Evolutionary conservation across 2,888 invertebrate genomes (phyloP), one percentile per base, ranked within the genome.

Genomic region (Dryobota labecula): DNA sequence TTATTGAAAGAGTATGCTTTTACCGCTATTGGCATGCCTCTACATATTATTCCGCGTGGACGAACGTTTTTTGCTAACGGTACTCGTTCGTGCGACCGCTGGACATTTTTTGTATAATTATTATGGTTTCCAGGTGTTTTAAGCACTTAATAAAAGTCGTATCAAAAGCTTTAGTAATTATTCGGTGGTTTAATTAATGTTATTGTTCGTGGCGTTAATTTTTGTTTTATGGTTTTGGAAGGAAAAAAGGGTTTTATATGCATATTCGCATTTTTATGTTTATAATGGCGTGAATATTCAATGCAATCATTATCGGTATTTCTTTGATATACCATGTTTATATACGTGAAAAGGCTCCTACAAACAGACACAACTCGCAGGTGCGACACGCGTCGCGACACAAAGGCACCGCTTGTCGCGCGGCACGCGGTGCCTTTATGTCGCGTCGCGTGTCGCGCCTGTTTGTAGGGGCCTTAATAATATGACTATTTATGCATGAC

Each of bases 1-100:
- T 77, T 70, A 81, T 83, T 79, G 76, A 81, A 76, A 76, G 77
- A 69, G 78, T 78, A 74, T 56, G 73, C 70, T 84, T 83, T 84
- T 76, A 84, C 73, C 76, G 49, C 72, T 73, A 84, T 84, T 84
- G 85, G 79, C 64, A 66, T 71, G 64, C 66, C 75, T 64, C 54
- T 68, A 73, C 73, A 81, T 75, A 81, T 83, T 81, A 83, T 73
- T 73, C 74, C 70, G 51, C 51, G 70, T 60, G 49, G 73, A 53
- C 66, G 66, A 68, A 38, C 41, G 41, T 70, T 78, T 82, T 82
- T 79, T 79, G 65, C 74, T 51, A 63, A 73, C 60, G 45, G 36
- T 72, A 63, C 76, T 43, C 56, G n/a, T 56, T 67, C 36, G 47
- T 73, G 68, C 41, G 65, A 2, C 63, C 61, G 27, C 11, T 49